Evolutionary conservation across 2,113 vertebrate species (phyloP), one percentile per base, ranked within the genome.

Genomic region (Gallinago jamesoni): DNA sequence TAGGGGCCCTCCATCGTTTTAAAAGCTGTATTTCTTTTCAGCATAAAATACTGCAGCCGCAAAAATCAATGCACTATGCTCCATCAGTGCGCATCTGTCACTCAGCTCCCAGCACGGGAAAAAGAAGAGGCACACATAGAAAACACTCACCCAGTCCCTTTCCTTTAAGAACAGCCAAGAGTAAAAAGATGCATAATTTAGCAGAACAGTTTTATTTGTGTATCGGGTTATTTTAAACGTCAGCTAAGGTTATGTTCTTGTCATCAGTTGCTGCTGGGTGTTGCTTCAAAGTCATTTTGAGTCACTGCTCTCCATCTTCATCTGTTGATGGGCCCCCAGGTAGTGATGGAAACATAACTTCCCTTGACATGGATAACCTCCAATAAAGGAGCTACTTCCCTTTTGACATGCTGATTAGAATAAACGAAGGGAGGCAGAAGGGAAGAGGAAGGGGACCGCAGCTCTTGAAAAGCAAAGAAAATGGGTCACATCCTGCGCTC

Each of bases 241-340:
- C 95, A 94, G 48, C 59, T 85, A 60, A 96, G 94, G 95, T 94
- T 96, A 93, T 41, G 11, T 75, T 95, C 86, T 89, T 80, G 60
- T 83, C 91, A 91, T 85, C 69, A 67, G 63, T 57, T 89, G 93
- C 95, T 97, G 90, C 91, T 90, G 84, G 91, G 88, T 87, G 91
- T 68, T 96, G 83, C 66, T 96, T 93, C 94, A 94, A 97, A 96
- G 95, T 96, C 96, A 95, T 87, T 94, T 52, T 90, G 94, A 97
- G 95, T 96, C 96, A 87, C 84, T 91, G 59, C 93, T 96, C 77
- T 97, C 92, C 88, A 84, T 94, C 96, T 96, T 97, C 92, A 91
- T 93, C 84, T 93, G 86, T 92, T 94, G 94, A 97, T 89, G 93
- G 86, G 95, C 96, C 95, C 96, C 78, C 94, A 95, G 96, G 89